Evolutionary conservation across 2,797 vertebrate genomes (phyloP).

Genomic region (Takifugu ocellatus): DNA sequence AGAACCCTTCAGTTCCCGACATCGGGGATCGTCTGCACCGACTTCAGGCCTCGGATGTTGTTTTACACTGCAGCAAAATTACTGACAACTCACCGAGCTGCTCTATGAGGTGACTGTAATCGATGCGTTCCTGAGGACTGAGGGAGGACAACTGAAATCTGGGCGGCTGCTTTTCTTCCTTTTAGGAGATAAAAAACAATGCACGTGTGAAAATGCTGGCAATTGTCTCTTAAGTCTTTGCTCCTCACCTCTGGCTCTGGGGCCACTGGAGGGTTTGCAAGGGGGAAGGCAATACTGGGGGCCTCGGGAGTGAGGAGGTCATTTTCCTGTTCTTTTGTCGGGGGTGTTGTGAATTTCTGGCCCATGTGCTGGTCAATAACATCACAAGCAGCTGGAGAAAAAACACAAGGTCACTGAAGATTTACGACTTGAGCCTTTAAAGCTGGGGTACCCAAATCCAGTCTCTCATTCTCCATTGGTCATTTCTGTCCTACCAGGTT

Average conservation of each 20-base stretch:
- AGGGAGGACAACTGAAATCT: conserved; percentile 95
- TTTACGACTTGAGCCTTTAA: background rate
- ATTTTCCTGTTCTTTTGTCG: conserved; percentile 55
- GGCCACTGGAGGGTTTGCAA: conserved; percentile 82
- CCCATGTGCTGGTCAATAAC: conserved; percentile 66
- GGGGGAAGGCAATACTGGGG: conserved; percentile 85
- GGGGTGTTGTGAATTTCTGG: conserved; percentile 44
- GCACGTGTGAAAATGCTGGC: background rate
- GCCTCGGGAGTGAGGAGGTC: conserved; percentile 82
- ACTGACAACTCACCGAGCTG: conserved; percentile 82
- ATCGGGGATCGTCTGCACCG: conserved; percentile 22
- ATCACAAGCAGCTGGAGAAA: conserved; percentile 76
- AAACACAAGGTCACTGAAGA: background rate
- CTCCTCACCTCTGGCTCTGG: conserved; percentile 77
- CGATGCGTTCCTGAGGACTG: conserved; percentile 93
- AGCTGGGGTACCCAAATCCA: no score
- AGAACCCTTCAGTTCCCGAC: conserved; percentile 3
- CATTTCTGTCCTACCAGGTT: no score
- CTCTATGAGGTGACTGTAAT: conserved; percentile 95
- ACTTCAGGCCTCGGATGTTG: conserved; percentile 9
- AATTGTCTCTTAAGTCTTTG: background rate
- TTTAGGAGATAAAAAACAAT: conserved; percentile 21
- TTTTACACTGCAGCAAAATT: conserved; percentile 13
- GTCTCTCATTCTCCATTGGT: no score
- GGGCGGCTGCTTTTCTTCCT: conserved; percentile 69